Evolutionary conservation across 1,140 invertebrate species (phyloP), one percentile per base, ranked within the genome.

Genomic region (Leptopilina clavipes): DNA sequence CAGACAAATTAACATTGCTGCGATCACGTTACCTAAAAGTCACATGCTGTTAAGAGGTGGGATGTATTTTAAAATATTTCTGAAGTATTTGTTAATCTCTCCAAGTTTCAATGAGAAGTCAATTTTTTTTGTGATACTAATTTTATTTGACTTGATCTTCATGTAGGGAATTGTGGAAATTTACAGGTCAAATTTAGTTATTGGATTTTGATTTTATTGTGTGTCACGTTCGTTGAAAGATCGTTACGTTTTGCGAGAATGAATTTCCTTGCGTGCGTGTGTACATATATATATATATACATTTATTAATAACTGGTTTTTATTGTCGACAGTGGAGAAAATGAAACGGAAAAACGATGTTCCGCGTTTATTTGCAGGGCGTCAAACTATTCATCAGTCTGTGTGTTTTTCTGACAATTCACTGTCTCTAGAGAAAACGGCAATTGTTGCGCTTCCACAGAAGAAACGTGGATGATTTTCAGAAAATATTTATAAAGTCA

Each of bases 401-500:
- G 25, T 65, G 59, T 37, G 25, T 65, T 65, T 65, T 65, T 65
- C 59, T 65, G 59, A 65, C 59, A 65, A 65, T 65, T 65, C 59
- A 65, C 25, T 31, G 59, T 65, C 59, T 65, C 59, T 65, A 31
- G 59, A 65, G 59, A 12, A 65, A 65, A 65, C 12, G 25, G 19
- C 14, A 65, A 65, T 65, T 37, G 59, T 65, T 65, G 59, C 59
- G 25, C 59, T 31, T 59, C 11, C 59, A 37, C 25, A 12, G 22
- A 25, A 65, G 59, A 37, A 14, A 65, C 59, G 56, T 65, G 25
- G 22, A 65, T 7, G 6, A 25, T 65, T 65, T 12, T 31, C 25
- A n/a, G 10, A 31, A 31, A 31, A 12, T 37, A 31, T 22, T 65
- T 22, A 31, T 25, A 25, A 25, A 59, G 1, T 56, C 8, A 52